Evolutionary conservation across 2,113 vertebrate species (phyloP).

Genomic region (Plotosus lineatus): DNA sequence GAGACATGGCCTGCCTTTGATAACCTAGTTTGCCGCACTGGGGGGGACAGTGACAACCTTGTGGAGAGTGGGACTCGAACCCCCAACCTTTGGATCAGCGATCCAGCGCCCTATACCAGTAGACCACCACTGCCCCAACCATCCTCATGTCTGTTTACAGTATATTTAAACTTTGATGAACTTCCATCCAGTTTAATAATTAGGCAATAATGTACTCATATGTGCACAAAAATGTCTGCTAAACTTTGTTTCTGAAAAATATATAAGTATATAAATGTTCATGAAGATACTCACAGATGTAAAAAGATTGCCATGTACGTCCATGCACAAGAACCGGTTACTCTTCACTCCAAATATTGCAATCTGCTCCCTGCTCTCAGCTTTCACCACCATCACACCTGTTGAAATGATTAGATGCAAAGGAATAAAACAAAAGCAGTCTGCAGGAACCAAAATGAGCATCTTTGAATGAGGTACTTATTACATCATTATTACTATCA

Average conservation of each 20-base stretch:
- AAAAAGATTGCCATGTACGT: conserved; percentile 80
- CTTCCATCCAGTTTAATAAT: not conserved
- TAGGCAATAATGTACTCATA: not conserved
- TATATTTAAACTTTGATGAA: too few species aligned
- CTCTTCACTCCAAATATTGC: conserved; percentile 89
- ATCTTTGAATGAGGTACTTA: too few species aligned
- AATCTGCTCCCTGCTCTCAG: conserved; percentile 81
- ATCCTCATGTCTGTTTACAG: too few species aligned
- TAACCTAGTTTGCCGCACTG: too few species aligned
- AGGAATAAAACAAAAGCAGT: not conserved
- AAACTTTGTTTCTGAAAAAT: not conserved
- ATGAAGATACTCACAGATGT: conserved; percentile 80
- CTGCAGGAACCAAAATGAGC: not conserved
- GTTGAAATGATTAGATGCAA: conserved; percentile 32
- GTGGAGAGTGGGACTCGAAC: too few species aligned
- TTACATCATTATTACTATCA: too few species aligned
- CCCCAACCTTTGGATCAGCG: too few species aligned
- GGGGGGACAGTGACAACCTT: too few species aligned
- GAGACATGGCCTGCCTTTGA: too few species aligned
- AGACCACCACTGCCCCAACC: too few species aligned
- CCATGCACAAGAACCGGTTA: conserved; percentile 87
- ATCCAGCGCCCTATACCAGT: too few species aligned
- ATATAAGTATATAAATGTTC: not conserved
- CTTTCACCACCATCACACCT: conserved; percentile 85
- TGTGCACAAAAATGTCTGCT: not conserved